Conservation (phyloP, 1,140 invertebrate species). For the Drosophila biarmipes region DNA sequence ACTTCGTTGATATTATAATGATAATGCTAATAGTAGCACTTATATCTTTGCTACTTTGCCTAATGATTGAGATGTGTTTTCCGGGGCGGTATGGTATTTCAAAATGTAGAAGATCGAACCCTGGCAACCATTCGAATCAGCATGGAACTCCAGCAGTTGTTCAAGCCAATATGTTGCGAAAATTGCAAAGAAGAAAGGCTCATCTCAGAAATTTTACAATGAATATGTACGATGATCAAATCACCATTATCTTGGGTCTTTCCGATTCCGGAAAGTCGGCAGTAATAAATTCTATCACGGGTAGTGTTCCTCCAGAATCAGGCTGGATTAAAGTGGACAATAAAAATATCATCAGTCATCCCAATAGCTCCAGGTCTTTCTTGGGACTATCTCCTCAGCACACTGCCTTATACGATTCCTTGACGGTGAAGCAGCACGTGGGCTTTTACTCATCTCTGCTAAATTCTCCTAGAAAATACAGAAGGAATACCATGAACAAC, state of each 20-base stretch:
- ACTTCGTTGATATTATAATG: not conserved
- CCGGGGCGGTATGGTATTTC: not conserved
- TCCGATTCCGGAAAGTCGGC: not conserved
- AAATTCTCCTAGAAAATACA: not conserved
- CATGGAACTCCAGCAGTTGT: not conserved
- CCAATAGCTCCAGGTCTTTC: not conserved
- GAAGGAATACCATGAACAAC: not conserved
- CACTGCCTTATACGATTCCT: not conserved
- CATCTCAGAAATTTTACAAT: not conserved
- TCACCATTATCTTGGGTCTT: not conserved
- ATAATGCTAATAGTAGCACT: not conserved
- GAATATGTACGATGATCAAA: constrained; percentile 1
- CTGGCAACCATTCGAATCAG: not conserved
- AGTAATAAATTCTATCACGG: not conserved
- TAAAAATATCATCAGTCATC: not conserved
- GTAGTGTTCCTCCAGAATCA: not conserved
- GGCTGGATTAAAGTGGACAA: not conserved
- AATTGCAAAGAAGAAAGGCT: not conserved
- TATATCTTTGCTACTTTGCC: not conserved
- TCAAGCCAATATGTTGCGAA: not conserved
- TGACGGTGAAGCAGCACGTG: not conserved
- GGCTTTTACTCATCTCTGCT: not conserved
- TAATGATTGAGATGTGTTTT: not conserved
- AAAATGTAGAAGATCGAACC: not conserved
- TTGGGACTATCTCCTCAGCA: not conserved